These are phyloP conservation scores for Florisuga fusca DNA, from an alignment of 2,797 vertebrate species.

Conservation along the genomic window DNA sequence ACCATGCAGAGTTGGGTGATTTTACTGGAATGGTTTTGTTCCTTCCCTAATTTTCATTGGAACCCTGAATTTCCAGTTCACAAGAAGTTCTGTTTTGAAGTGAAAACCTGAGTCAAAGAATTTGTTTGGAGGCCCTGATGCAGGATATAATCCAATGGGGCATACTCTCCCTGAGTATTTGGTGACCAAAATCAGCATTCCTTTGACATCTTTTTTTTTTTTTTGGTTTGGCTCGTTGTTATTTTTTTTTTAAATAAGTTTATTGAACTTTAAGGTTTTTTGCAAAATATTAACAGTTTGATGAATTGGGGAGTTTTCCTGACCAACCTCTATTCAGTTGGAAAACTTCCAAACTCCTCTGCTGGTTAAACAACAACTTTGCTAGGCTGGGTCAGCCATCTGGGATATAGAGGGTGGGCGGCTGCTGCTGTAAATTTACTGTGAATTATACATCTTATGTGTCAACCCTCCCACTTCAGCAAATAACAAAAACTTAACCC, in stretches of 20 bases:
- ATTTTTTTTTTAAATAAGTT: background rate
- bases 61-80: background rate
- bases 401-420: slow-evolving; percentile 40
- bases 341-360: slow-evolving; percentile 43
- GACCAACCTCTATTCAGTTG: slow-evolving; percentile 21
- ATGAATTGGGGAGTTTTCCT: slow-evolving; percentile 49
- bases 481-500: background rate
- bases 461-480: slow-evolving; percentile 47
- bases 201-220: background rate
- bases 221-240: background rate
- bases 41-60: background rate
- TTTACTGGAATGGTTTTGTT: background rate
- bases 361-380: slow-evolving; percentile 59
- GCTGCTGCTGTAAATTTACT: slow-evolving; percentile 47
- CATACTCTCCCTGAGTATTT: background rate
- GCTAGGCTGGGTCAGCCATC: slow-evolving; percentile 63
- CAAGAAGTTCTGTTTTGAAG: background rate
- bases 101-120: background rate
- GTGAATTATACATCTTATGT: slow-evolving; percentile 2
- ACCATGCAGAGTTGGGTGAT: background rate
- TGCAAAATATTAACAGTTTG: background rate
- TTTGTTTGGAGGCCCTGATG: background rate
- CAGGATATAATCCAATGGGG: background rate
- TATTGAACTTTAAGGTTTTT: background rate
- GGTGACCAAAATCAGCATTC: background rate